These are phyloP conservation scores for Idaea dimidiata DNA, from an alignment of 2,888 invertebrate genomes.

Conservation along the genomic window DNA sequence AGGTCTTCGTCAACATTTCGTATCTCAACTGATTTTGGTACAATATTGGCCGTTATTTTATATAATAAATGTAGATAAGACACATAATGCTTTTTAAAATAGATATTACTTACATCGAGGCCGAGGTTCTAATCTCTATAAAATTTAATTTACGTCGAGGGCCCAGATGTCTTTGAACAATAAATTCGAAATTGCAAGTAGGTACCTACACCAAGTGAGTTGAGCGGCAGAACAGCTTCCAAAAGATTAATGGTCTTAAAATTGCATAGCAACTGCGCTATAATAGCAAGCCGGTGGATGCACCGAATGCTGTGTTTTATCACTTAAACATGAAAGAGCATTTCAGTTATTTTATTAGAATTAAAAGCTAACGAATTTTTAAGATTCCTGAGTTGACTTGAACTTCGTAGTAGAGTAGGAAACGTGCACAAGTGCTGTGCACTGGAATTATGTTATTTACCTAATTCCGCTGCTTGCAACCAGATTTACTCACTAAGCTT, in stretches of 20 bases:
- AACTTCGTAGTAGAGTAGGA: neutral
- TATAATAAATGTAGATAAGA: neutral
- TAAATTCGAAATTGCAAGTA: slow-evolving; percentile 32
- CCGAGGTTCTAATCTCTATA: too few relatives aligned
- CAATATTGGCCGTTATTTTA: neutral
- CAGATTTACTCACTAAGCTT: neutral
- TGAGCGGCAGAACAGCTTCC: slow-evolving; percentile 57
- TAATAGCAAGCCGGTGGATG: slow-evolving; percentile 62
- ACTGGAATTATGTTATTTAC: slow-evolving; percentile 18
- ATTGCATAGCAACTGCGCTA: slow-evolving; percentile 73
- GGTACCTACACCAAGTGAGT: slow-evolving; percentile 39
- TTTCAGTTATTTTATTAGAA: slow-evolving; percentile 41
- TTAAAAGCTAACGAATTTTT: slow-evolving; percentile 52
- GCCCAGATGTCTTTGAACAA: slow-evolving; percentile 11
- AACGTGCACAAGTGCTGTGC: slow-evolving; percentile 8
- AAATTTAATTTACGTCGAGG: neutral
- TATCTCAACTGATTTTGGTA: neutral
- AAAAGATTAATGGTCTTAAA: slow-evolving; percentile 76
- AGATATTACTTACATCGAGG: too few relatives aligned
- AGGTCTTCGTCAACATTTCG: neutral
- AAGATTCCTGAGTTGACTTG: slow-evolving; percentile 14
- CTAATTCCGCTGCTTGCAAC: slow-evolving; percentile 7
- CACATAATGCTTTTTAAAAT: neutral
- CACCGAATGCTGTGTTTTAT: slow-evolving; percentile 60
- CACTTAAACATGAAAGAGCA: slow-evolving; percentile 49